A percentile compares a stretch with the other conserved stretches of the same genome.
phyloP scores from a whole-genome alignment of 2,113 vertebrate species.

The Leptocoma aspasia region DNA sequence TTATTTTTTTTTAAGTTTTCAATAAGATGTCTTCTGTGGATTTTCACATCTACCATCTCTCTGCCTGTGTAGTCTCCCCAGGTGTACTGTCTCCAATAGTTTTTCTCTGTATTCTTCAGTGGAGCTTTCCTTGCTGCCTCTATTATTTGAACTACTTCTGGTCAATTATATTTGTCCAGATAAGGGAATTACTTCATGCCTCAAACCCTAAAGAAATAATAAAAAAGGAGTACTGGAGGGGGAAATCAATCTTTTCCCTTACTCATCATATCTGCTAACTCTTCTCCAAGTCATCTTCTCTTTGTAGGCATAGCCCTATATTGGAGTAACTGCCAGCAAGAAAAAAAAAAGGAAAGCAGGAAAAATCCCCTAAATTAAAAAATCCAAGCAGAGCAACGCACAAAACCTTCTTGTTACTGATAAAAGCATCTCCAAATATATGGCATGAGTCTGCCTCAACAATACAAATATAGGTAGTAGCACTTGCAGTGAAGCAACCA shows the following conservation, averaged over 20 bases:
- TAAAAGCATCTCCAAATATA: not conserved
- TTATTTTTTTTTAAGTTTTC: not conserved
- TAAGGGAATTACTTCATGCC: slow-evolving; percentile 30
- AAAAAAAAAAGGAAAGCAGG: not conserved
- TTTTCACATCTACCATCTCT: not conserved
- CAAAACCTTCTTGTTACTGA: not conserved
- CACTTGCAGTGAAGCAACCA: not conserved
- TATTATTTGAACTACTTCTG: slow-evolving; percentile 25
- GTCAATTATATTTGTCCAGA: not conserved
- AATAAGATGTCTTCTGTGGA: not conserved
- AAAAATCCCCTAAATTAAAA: not conserved
- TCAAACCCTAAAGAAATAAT: slow-evolving; percentile 29
- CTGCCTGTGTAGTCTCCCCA: not conserved
- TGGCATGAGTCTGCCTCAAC: not conserved
- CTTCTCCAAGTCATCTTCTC: not conserved
- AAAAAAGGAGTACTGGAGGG: not conserved
- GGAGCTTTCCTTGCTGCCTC: not conserved
- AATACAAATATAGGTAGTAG: not conserved
- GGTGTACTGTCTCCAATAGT: not conserved
- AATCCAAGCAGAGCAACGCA: not conserved
- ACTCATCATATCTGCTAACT: not conserved
- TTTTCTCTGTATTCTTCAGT: not conserved
- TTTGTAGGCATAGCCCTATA: not conserved
- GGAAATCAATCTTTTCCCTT: not conserved
- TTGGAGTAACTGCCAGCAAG: not conserved